Evolutionary conservation across 2,888 invertebrate genomes (phyloP), one percentile per base, ranked within the genome.

Genomic region (Zele albiditarsus): DNA sequence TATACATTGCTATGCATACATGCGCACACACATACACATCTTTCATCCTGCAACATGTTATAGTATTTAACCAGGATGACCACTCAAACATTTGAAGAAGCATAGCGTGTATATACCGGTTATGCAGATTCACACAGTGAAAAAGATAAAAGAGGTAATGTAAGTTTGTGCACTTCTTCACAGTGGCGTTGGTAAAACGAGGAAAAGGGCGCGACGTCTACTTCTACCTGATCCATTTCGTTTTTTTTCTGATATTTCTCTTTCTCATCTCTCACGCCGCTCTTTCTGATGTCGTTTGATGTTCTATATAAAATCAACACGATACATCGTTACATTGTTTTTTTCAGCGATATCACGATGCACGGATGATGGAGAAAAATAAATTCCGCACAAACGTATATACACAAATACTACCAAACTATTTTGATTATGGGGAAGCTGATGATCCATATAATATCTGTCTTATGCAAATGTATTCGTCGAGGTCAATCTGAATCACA

Each of bases 41-140:
- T 46, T n/a, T 62, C 58, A 71, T 71, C 46, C 71, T 60, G 23
- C 53, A 28, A 38, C 23, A 58, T 31, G 69, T 33, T 58, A 33
- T 58, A 69, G 53, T 58, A 46, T 38, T 65, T 68, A 27, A 27
- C 74, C 75, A 75, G 42, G 70, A 75, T 71, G 63, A 75, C 71
- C 75, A 75, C 58, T 60, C 71, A 65, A 73, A 67, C 53, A 66
- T 83, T 82, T 79, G 81, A 81, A 82, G 80, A 80, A 83, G 80
- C 82, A 80, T 82, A 81, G 78, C 66, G 76, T 67, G 79, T 69
- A 68, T 76, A 77, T 85, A 85, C 86, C 86, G 86, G 86, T 86
- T 86, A 86, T 86, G 86, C 84, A 85, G 86, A 86, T 85, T 80
- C 73, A 76, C 20, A n/a, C 20, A 53, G 53, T 20, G 10, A 20